phyloP scores from a whole-genome alignment of 2,797 vertebrate genomes.

The Aeoliscus strigatus region DNA sequence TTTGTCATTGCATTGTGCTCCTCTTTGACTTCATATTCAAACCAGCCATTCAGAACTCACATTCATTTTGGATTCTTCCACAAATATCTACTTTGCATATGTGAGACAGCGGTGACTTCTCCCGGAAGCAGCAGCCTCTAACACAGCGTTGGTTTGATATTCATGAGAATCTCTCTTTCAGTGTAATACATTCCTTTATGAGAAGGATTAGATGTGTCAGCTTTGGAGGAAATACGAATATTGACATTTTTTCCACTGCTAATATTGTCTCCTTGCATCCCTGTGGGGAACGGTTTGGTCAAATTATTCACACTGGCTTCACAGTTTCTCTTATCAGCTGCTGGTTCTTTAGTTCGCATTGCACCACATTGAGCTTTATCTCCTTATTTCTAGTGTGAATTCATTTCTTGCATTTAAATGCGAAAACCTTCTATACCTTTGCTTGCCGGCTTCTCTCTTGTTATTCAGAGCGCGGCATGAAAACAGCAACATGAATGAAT shows the following conservation, averaged over 20 bases:
- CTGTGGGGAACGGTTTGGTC: conserved; percentile 5
- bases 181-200: conserved; percentile 10
- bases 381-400: neutral
- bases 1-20: conserved; percentile 8
- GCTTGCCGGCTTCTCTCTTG: conserved; percentile 4
- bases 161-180: neutral
- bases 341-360: neutral
- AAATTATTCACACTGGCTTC: conserved; percentile 9
- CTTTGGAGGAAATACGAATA: conserved; percentile 2
- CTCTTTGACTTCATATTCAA: conserved; percentile 13
- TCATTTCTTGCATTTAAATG: conserved; percentile 3
- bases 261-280: conserved; percentile 9
- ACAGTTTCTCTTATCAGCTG: conserved; percentile 13
- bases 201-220: conserved; percentile 7
- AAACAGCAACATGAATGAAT: no score
- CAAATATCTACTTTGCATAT: neutral
- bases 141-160: neutral
- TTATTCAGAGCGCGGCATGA: no score
- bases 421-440: neutral
- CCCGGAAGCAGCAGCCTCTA: neutral
- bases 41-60: conserved; percentile 1
- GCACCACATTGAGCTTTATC: conserved; percentile 4
- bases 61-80: conserved; percentile 9
- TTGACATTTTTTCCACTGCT: conserved; percentile 10
- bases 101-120: conserved; percentile 6